These are phyloP conservation scores for Parazoanthus darwini DNA, from an alignment of 92 coral and sea anemone genomes.

Conservation along the genomic window DNA sequence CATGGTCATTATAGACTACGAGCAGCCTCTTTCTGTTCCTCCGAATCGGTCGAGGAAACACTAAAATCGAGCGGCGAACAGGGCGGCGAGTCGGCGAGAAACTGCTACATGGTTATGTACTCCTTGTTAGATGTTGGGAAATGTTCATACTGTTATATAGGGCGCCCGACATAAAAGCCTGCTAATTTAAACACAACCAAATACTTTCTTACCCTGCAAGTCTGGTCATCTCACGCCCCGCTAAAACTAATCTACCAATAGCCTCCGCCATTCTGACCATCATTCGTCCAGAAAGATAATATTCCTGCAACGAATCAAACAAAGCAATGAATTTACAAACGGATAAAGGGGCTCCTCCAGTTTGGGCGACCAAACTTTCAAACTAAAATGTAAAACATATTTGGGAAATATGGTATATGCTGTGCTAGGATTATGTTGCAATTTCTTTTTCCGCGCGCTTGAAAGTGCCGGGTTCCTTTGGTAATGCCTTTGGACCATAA, in stretches of 20 bases:
- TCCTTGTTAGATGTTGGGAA: not conserved
- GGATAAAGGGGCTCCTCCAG: not conserved
- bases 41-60: no score
- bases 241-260: slow-evolving; percentile 89
- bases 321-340: not conserved
- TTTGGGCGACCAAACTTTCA: not conserved
- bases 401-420: not conserved
- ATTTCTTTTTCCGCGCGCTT: no score
- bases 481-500: no score
- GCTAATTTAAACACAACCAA: not conserved
- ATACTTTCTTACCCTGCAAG: slow-evolving; percentile 82
- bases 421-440: no score
- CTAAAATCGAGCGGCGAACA: no score
- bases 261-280: slow-evolving; percentile 99
- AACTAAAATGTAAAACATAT: no score
- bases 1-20: no score
- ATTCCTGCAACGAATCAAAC: slow-evolving; percentile 66
- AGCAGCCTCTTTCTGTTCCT: no score
- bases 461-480: no score
- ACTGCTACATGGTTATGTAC: not conserved
- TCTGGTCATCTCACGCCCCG: slow-evolving; percentile 95
- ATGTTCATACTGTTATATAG: no score
- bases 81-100: no score
- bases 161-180: not conserved
- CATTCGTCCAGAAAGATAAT: slow-evolving; percentile 96